Percentiles rank a stretch among this genome's conserved stretches.
These are phyloP conservation scores for Lynx canadensis DNA, from an alignment of 2,113 vertebrate species.

Conservation along the genomic window DNA sequence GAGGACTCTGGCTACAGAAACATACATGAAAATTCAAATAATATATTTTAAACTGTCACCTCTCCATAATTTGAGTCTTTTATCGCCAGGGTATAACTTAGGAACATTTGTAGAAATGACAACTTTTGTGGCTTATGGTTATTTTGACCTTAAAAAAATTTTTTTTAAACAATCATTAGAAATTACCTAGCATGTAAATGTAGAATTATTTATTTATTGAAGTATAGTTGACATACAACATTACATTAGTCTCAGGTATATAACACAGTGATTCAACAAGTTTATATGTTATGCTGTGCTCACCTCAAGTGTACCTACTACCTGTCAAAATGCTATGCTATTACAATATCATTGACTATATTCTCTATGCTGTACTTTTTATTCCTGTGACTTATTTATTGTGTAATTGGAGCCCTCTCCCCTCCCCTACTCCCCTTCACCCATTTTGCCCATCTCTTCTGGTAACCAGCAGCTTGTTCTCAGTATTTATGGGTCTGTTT, in stretches of 20 bases:
- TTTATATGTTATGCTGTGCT: not conserved
- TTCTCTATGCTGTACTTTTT: not conserved
- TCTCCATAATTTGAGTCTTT: not conserved
- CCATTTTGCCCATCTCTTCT: not conserved
- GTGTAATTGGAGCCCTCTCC: not conserved
- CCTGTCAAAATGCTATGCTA: not conserved
- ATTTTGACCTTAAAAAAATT: not conserved
- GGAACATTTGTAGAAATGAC: not conserved
- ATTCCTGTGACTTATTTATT: not conserved
- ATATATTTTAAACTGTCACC: not conserved
- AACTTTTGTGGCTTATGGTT: not conserved
- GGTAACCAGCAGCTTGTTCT: not conserved
- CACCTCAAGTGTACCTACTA: not conserved
- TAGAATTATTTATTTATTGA: not conserved
- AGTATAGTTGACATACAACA: not conserved
- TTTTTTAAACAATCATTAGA: not conserved
- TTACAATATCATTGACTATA: not conserved
- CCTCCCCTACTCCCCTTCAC: not conserved
- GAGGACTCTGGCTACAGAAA: not conserved
- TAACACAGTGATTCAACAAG: not conserved
- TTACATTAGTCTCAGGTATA: not conserved
- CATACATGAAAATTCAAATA: constrained; percentile 18
- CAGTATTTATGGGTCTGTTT: not conserved
- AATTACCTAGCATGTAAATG: not conserved
- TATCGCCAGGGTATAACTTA: not conserved